These are phyloP conservation scores for Sisyra nigra DNA, from an alignment of 2,888 invertebrate genomes.

Conservation along the genomic window DNA sequence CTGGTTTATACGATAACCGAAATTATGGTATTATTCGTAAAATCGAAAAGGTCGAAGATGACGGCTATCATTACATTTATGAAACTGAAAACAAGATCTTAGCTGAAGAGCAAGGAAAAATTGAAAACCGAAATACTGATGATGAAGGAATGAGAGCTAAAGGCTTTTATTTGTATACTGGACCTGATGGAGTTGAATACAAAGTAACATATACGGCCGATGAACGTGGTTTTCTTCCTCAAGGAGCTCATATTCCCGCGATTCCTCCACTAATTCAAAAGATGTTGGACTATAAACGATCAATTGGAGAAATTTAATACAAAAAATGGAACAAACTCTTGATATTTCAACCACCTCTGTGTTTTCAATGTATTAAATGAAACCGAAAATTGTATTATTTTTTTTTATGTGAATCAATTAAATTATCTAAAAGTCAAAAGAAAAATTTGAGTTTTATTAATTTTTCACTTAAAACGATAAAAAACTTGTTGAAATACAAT, in stretches of 20 bases:
- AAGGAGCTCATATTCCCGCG: conserved; percentile 46
- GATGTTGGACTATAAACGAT: no score
- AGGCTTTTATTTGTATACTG: conserved; percentile 17
- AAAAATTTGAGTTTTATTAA: no score
- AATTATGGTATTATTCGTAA: conserved; percentile 34
- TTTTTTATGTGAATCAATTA: no score
- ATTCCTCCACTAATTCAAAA: conserved; percentile 19
- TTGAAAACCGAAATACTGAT: conserved; percentile 19
- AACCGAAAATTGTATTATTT: no score
- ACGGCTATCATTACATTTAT: conserved; percentile 16
- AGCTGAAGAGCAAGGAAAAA: conserved; percentile 35
- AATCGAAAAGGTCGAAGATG: conserved; percentile 29
- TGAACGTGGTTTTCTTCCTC: conserved; percentile 44
- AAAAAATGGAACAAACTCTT: no score
- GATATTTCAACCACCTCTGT: no score
- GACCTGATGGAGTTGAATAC: conserved; percentile 39
- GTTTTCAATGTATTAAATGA: no score
- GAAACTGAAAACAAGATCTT: conserved; percentile 39
- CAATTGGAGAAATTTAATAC: no score
- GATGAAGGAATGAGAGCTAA: conserved; percentile 2
- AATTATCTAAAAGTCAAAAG: no score
- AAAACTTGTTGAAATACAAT: no score
- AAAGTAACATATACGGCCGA: conserved; percentile 43
- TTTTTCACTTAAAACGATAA: no score
- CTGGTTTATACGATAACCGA: conserved; percentile 22